A percentile compares a stretch with the other conserved stretches of the same genome.
Evolutionary conservation across 2,888 invertebrate genomes (phyloP).

Genomic region (Bembecia ichneumoniformis): DNA sequence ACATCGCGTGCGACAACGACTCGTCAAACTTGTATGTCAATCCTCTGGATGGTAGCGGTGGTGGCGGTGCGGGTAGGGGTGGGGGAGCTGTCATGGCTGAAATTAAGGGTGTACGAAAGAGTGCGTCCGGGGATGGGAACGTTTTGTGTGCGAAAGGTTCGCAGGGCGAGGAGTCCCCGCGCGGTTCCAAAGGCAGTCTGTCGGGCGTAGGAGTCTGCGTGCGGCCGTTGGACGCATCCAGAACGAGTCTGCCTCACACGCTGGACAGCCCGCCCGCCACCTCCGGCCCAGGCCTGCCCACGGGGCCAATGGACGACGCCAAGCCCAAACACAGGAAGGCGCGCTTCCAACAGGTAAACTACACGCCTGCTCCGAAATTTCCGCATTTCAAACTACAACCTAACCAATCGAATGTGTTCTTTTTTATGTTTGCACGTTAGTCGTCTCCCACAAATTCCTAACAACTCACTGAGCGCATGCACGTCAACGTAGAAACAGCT

Average conservation of each 20-base stretch:
- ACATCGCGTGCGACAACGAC: conserved; percentile 78
- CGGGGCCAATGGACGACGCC: conserved; percentile 48
- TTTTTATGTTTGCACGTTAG: not conserved
- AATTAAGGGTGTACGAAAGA: conserved; percentile 80
- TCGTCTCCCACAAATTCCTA: too few species aligned
- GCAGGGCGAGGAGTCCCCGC: conserved; percentile 68
- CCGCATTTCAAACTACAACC: not conserved
- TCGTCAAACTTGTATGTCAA: conserved; percentile 91
- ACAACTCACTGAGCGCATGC: conserved; percentile 3
- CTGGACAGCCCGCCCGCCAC: conserved; percentile 56
- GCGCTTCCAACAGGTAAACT: conserved; percentile 83
- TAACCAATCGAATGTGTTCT: not conserved
- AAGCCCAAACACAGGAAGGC: conserved; percentile 88
- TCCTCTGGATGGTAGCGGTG: conserved; percentile 81
- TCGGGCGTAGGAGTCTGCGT: conserved; percentile 29
- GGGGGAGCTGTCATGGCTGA: conserved; percentile 40
- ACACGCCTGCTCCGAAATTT: conserved; percentile 1
- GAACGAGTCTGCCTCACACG: conserved; percentile 56
- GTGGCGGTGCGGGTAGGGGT: conserved; percentile 40
- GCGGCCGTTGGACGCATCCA: conserved; percentile 46
- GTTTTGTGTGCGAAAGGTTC: conserved; percentile 75
- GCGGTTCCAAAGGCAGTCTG: conserved; percentile 60
- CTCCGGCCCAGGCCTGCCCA: conserved; percentile 73
- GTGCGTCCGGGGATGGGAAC: conserved; percentile 83
- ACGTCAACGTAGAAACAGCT: conserved; percentile 6